Evolutionary conservation across 2,797 vertebrate genomes (phyloP).

Genomic region (Pipistrellus pygmaeus): DNA sequence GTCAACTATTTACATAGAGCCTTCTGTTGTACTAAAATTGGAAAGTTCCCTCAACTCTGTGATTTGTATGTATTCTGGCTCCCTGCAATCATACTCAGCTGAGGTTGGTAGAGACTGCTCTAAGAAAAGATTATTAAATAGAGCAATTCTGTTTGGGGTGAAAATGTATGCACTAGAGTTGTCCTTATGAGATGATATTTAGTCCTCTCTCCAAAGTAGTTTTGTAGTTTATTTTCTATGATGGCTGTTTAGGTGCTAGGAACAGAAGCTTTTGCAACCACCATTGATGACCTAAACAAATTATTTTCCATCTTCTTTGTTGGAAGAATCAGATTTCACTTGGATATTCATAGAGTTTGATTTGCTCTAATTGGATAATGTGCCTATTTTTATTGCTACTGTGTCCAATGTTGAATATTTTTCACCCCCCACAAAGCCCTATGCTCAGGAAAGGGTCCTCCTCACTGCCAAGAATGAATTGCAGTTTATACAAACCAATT

Average conservation of each 20-base stretch:
- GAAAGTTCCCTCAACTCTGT: background rate
- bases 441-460: background rate
- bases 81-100: background rate
- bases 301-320: background rate
- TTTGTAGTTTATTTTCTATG: conserved; percentile 15
- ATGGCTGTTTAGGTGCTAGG: background rate
- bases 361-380: background rate
- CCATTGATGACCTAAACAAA: background rate
- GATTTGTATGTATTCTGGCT: conserved; percentile 3
- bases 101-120: background rate
- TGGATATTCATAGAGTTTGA: background rate
- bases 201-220: conserved; percentile 1
- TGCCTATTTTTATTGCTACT: background rate
- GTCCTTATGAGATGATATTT: background rate
- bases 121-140: conserved; percentile 42
- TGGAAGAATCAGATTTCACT: background rate
- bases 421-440: background rate
- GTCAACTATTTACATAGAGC: background rate
- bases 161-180: background rate
- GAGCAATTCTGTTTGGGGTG: conserved; percentile 6
- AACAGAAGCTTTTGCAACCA: background rate
- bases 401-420: background rate
- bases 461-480: background rate
- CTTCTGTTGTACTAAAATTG: background rate
- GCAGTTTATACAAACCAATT: background rate